Conservation (phyloP, 2,797 vertebrate genomes). For the Poeciliopsis presidionis region DNA sequence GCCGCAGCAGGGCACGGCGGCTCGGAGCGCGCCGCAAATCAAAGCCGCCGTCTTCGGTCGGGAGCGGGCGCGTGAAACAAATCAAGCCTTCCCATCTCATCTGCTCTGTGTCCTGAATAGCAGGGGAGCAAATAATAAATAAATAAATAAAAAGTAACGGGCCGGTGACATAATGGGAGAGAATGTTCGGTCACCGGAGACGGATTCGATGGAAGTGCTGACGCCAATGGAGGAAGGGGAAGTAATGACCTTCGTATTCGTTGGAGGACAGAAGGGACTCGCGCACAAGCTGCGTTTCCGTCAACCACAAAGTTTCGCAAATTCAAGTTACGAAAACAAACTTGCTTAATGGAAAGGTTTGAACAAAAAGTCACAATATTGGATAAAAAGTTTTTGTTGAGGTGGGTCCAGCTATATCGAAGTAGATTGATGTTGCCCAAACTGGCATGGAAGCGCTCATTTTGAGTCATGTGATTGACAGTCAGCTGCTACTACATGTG, state of each 20-base stretch:
- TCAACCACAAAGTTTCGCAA: too few species aligned
- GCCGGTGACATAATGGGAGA: slow-evolving; percentile 39
- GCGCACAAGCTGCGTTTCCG: not conserved
- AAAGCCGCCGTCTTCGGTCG: slow-evolving; percentile 34
- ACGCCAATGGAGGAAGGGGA: slow-evolving; percentile 33
- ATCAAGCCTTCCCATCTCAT: slow-evolving; percentile 70
- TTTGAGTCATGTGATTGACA: too few species aligned
- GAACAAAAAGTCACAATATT: too few species aligned
- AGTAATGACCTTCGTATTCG: slow-evolving; percentile 11
- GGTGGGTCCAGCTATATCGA: too few species aligned
- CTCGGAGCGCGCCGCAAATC: slow-evolving; percentile 63
- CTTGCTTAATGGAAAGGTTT: too few species aligned
- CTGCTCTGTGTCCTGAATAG: slow-evolving; percentile 36
- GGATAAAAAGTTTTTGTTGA: too few species aligned
- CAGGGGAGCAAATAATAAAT: not conserved
- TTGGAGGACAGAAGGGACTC: not conserved
- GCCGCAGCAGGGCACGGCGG: slow-evolving; percentile 38
- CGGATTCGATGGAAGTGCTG: slow-evolving; percentile 15
- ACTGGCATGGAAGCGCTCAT: too few species aligned
- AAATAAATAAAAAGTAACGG: not conserved
- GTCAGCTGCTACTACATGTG: too few species aligned
- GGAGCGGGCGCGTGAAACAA: slow-evolving; percentile 57
- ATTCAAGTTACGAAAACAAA: too few species aligned
- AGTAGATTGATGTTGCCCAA: too few species aligned
- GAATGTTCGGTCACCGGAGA: slow-evolving; percentile 24